These are phyloP conservation scores for Ectemnius cavifrons DNA, from an alignment of 2,888 invertebrate species.

Conservation along the genomic window DNA sequence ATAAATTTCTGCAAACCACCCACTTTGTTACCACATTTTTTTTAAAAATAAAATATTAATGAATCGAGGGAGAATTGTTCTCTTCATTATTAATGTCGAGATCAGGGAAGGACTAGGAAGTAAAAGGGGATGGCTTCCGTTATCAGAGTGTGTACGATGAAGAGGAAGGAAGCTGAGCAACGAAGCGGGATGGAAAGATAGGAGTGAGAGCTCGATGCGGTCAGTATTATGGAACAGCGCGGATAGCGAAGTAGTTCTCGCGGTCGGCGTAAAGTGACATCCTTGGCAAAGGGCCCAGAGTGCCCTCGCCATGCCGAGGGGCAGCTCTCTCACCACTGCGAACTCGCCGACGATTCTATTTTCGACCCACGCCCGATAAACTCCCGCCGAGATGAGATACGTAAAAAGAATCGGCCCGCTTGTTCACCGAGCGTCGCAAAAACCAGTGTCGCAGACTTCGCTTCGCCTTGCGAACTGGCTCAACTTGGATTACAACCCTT, in stretches of 20 bases:
- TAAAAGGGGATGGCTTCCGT: too few relatives aligned
- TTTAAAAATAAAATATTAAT: too few relatives aligned
- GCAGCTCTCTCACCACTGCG: slow-evolving; percentile 42
- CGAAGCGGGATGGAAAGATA: not conserved
- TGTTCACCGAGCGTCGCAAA: too few relatives aligned
- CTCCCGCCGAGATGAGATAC: slow-evolving; percentile 32
- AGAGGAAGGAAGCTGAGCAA: not conserved
- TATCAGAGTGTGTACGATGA: too few relatives aligned
- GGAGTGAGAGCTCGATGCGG: slow-evolving; percentile 39
- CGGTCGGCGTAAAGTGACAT: slow-evolving; percentile 61
- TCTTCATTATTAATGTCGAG: too few relatives aligned
- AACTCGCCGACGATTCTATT: slow-evolving; percentile 55
- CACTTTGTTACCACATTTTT: too few relatives aligned
- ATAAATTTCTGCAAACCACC: too few relatives aligned
- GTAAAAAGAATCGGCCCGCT: slow-evolving; percentile 39
- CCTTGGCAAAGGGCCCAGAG: slow-evolving; percentile 68
- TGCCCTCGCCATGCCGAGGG: slow-evolving; percentile 43
- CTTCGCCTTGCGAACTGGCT: too few relatives aligned
- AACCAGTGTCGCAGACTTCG: too few relatives aligned
- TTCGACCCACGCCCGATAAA: slow-evolving; percentile 41
- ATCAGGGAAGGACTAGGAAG: too few relatives aligned
- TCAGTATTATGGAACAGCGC: slow-evolving; percentile 48
- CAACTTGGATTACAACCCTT: too few relatives aligned
- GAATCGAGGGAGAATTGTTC: too few relatives aligned
- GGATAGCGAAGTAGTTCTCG: slow-evolving; percentile 59